Conservation (phyloP, 2,888 invertebrate species). For the Meiosimyza decipiens region DNA sequence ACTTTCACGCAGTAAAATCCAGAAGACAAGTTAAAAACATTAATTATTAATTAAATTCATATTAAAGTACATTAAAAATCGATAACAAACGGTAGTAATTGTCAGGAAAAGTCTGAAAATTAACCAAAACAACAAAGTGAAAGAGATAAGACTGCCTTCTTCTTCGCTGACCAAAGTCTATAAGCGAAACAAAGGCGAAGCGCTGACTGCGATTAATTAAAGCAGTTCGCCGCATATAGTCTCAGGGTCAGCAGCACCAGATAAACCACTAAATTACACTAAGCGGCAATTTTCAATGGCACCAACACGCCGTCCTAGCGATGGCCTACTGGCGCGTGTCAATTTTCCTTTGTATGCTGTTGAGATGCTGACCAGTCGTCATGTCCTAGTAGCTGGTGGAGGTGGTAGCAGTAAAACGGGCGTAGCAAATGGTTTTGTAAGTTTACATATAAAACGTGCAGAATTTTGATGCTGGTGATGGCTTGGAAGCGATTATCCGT, state of each 20-base stretch:
- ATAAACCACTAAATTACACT: conserved; percentile 1
- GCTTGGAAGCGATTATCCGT: too few species aligned
- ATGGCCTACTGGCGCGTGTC: conserved; percentile 84
- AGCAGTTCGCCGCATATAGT: background rate
- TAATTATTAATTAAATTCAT: conserved; percentile 37
- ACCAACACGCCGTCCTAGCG: conserved; percentile 71
- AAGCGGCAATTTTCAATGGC: conserved; percentile 67
- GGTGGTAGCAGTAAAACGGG: conserved; percentile 98
- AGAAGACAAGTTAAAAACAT: conserved; percentile 37
- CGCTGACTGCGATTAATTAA: background rate
- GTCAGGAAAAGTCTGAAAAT: conserved; percentile 20
- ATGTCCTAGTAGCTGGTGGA: conserved; percentile 96
- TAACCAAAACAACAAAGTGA: conserved; percentile 19
- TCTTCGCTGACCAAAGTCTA: conserved; percentile 41
- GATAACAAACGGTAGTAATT: conserved; percentile 39
- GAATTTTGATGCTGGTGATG: too few species aligned
- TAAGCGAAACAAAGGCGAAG: conserved; percentile 8
- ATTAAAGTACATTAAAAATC: conserved; percentile 27
- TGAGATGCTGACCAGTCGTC: conserved; percentile 89
- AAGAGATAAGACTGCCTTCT: conserved; percentile 19
- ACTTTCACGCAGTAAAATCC: conserved; percentile 47
- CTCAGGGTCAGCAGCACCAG: background rate
- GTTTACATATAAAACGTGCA: conserved; percentile 61
- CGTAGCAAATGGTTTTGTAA: conserved; percentile 96
- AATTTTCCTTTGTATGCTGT: conserved; percentile 94